These are phyloP conservation scores for Hystrix cristata DNA, from an alignment of 2,113 vertebrate genomes.

Conservation along the genomic window DNA sequence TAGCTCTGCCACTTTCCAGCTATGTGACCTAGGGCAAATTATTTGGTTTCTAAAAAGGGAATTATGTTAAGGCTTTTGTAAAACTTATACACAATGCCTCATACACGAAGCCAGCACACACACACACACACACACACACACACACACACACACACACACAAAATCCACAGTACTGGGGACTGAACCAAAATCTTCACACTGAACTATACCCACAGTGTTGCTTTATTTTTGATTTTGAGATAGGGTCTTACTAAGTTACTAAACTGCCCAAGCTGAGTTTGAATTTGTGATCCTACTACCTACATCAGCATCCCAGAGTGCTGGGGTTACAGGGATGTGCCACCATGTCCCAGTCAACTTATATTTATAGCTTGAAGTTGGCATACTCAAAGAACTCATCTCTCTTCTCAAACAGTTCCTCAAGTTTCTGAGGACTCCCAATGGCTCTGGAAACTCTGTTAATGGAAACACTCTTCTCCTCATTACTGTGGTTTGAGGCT, in stretches of 20 bases:
- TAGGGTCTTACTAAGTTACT: neutral
- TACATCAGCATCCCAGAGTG: neutral
- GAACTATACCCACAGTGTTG: neutral
- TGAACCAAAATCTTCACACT: neutral
- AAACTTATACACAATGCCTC: neutral
- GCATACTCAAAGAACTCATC: neutral
- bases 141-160: too few relatives aligned
- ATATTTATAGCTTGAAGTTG: neutral
- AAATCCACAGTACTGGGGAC: neutral
- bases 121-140: neutral
- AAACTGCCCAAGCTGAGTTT: neutral
- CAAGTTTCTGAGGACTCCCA: neutral
- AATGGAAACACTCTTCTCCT: neutral
- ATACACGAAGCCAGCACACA: neutral
- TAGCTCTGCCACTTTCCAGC: neutral
- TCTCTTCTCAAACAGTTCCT: neutral
- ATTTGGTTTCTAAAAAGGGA: neutral
- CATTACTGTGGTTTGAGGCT: neutral
- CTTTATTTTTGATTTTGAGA: neutral
- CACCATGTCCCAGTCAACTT: too few relatives aligned
- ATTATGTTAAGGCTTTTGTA: neutral
- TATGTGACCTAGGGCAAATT: neutral
- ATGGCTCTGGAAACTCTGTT: neutral
- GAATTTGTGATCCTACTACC: neutral
- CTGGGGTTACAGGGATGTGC: neutral